Evolutionary conservation across 2,113 vertebrate genomes (phyloP).

Genomic region (Saccopteryx bilineata): DNA sequence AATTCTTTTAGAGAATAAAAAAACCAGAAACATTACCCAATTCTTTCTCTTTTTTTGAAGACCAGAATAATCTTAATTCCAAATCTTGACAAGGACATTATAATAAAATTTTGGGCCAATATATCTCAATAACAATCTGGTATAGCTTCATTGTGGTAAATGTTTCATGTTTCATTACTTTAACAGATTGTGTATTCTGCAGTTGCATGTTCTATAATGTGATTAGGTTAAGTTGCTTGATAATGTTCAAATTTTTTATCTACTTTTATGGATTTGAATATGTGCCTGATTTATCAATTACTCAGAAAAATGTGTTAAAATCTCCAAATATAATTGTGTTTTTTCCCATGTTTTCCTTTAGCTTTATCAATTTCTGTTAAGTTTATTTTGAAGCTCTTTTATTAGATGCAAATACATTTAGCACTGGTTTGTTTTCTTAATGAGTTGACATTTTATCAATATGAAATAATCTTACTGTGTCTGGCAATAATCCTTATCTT

Average conservation of each 20-base stretch:
- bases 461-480: neutral
- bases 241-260: neutral
- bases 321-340: conserved; percentile 16
- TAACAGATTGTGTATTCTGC: conserved; percentile 2
- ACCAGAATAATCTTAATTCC: neutral
- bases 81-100: neutral
- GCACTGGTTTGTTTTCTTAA: neutral
- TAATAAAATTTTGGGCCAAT: neutral
- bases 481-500: neutral
- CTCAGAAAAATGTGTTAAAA: neutral
- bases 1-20: neutral
- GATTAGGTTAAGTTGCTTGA: neutral
- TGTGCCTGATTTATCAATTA: neutral
- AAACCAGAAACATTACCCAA: neutral
- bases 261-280: neutral
- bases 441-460: neutral
- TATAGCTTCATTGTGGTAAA: neutral
- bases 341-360: conserved; percentile 4
- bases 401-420: neutral
- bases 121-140: neutral
- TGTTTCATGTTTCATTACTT: neutral
- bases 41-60: neutral
- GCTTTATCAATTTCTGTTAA: neutral
- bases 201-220: neutral
- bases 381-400: neutral